phyloP scores from a whole-genome alignment of 2,113 vertebrate genomes.

The Kryptolebias marmoratus region DNA sequence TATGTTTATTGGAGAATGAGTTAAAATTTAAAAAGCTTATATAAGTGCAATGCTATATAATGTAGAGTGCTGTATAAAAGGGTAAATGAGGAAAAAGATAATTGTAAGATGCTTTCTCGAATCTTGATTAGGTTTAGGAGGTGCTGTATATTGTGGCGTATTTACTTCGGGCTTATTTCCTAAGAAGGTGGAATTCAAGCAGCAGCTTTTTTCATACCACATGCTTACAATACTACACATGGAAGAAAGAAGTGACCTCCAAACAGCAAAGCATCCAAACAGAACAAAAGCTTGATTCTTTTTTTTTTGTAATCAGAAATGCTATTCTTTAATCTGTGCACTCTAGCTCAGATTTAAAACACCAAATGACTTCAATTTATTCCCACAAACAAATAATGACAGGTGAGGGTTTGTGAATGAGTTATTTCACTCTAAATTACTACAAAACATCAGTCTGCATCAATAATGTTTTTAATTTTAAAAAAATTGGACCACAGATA shows the following conservation, averaged over 20 bases:
- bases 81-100: neutral
- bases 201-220: conserved; percentile 11
- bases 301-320: neutral
- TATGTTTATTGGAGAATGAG: neutral
- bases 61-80: neutral
- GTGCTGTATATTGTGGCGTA: neutral
- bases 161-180: conserved; percentile 23
- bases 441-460: no score
- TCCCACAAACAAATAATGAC: no score
- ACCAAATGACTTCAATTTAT: neutral
- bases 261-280: conserved; percentile 17
- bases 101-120: neutral
- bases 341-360: neutral
- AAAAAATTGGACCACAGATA: no score
- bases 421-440: no score
- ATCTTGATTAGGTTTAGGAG: neutral
- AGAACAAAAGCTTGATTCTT: conserved; percentile 2
- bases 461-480: no score
- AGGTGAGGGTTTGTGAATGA: no score
- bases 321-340: no score
- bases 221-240: conserved; percentile 7
- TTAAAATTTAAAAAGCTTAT: neutral
- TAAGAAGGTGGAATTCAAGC: conserved; percentile 28
- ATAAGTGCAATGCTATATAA: neutral
- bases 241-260: neutral